Evolutionary conservation across 2,113 vertebrate genomes (phyloP), one percentile per base, ranked within the genome.

Genomic region (Oryzias celebensis): DNA sequence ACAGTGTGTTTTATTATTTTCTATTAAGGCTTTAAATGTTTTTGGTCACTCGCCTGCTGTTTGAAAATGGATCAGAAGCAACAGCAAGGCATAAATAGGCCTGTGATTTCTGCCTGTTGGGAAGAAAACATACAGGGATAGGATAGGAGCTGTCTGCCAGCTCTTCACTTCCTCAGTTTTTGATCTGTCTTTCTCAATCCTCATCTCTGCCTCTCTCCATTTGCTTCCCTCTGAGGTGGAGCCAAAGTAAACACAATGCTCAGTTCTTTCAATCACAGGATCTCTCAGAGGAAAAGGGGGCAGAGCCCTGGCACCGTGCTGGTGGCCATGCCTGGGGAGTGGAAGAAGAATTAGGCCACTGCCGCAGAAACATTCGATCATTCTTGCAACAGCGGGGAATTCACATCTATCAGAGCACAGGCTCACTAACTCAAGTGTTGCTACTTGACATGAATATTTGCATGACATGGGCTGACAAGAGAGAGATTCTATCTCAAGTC

Each of bases 361-460:
- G 84, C 74, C 81, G 75, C 52, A 20, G 47, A 85, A 83, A 81
- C 57, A 6, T 80, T 84, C 82, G 68, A 43, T 85, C 73, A 79
- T 65, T 78, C 62, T 72, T 52, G 67, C 52, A 63, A 74, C 82
- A 78, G 58, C 46, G 53, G 86, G 85, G 84, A 81, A 77, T 85
- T 77, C 74, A 62, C 80, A 87, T 89, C 80, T 88, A 82, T 89
- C 82, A 87, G 61, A 55, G 78, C 64, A 58, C 68, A 73, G n/a
- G 59, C 73, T 81, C 43, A 42, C 74, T 68, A 47, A 76, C 61
- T 62, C 54, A 83, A 82, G 81, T 80, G 75, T 77, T 75, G 53
- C 80, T 70, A 69, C 81, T 79, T 82, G 80, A 83, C 77, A 83
- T 90, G 87, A 87, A 89, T 89, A 83, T 90, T 91, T 90, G 86